phyloP scores from a whole-genome alignment of 92 coral and sea anemone species.

The Epizoanthus rinbou region DNA sequence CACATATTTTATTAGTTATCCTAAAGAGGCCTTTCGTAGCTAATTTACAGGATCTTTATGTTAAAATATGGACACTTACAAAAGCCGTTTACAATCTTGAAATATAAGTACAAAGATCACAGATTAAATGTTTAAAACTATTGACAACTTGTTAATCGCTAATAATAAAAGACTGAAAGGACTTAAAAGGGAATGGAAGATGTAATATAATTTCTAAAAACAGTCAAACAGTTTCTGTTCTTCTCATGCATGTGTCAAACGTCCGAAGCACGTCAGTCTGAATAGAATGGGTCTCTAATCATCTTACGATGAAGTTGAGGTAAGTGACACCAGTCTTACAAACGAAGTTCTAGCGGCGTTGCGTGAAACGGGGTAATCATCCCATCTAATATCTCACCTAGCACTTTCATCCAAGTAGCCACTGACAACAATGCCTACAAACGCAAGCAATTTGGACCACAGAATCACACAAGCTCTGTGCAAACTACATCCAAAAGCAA shows the following conservation, averaged over 20 bases:
- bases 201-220: no score
- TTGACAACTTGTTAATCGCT: no score
- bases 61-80: no score
- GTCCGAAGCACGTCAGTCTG: constrained; percentile 8
- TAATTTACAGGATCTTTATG: no score
- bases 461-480: not conserved
- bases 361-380: constrained; percentile 31
- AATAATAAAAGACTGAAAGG: no score
- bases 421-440: constrained; percentile 46
- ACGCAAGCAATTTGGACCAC: constrained; percentile 27
- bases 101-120: no score
- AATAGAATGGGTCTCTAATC: constrained; percentile 19
- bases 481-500: constrained; percentile 4
- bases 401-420: constrained; percentile 50
- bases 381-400: constrained; percentile 49
- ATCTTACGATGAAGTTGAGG: not conserved
- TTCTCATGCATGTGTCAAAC: not conserved
- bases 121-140: no score
- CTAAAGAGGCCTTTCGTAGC: no score
- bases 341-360: not conserved
- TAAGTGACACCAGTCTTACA: not conserved
- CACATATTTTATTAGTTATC: no score
- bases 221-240: no score
- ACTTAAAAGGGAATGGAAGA: no score
- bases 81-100: no score